Conservation (phyloP, 1,140 invertebrate species). For the Camponotus floridanus region DNA sequence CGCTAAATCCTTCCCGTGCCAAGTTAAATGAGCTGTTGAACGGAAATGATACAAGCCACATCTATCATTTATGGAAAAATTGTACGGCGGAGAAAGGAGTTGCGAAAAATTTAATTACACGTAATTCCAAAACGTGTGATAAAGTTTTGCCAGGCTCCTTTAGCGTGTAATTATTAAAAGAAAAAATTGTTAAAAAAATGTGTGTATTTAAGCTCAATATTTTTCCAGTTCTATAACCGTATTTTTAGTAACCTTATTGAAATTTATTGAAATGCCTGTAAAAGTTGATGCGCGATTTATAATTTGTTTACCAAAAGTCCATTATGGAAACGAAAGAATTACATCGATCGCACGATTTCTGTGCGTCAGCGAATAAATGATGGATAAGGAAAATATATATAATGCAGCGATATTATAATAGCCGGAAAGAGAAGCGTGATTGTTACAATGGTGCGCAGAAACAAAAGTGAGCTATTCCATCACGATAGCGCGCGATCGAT, state of each 20-base stretch:
- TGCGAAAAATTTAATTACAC: too few relatives aligned
- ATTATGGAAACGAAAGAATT: background rate
- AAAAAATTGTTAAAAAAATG: background rate
- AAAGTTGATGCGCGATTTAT: background rate
- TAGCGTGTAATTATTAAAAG: background rate
- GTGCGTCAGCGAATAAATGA: background rate
- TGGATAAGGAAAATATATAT: background rate
- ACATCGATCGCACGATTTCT: constrained; percentile 5
- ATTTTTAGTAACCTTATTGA: background rate
- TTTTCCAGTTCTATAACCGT: too few relatives aligned
- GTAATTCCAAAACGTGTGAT: background rate
- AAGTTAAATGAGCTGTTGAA: background rate
- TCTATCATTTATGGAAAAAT: background rate
- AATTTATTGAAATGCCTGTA: background rate
- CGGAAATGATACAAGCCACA: background rate
- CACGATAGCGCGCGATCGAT: constrained; percentile 27
- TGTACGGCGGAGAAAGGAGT: background rate
- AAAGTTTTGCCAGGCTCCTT: too few relatives aligned
- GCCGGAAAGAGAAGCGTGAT: constrained; percentile 23
- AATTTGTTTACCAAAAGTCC: background rate
- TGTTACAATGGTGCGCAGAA: background rate
- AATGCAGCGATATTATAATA: constrained; percentile 34
- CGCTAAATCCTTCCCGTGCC: background rate
- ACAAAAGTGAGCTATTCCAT: constrained; percentile 37
- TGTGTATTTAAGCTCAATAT: too few relatives aligned